Conservation (phyloP, 2,113 vertebrate species). For the Labrus mixtus region DNA sequence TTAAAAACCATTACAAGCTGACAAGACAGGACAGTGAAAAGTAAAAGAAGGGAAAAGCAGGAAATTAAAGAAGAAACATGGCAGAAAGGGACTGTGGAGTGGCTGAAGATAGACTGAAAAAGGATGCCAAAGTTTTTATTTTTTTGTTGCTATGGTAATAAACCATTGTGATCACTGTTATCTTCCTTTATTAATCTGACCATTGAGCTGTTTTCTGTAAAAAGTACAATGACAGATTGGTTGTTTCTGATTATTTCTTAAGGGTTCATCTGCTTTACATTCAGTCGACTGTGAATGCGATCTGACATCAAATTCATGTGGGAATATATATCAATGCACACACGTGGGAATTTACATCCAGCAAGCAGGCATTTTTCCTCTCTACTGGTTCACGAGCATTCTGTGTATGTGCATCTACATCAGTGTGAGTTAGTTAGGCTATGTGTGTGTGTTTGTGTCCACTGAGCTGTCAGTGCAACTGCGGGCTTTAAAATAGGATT, state of each 20-base stretch:
- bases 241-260: background rate
- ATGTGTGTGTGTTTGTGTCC: background rate
- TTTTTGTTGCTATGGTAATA: constrained; percentile 9
- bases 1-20: background rate
- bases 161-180: constrained; percentile 5
- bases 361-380: background rate
- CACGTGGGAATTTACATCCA: constrained; percentile 6
- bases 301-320: background rate
- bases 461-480: constrained; percentile 50
- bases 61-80: background rate
- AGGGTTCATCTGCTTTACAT: background rate
- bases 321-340: background rate
- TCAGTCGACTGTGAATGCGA: background rate
- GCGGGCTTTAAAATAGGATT: constrained; percentile 64
- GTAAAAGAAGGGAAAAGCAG: background rate
- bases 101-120: background rate
- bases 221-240: background rate
- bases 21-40: background rate
- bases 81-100: background rate
- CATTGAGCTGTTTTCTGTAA: background rate
- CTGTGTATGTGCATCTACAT: background rate
- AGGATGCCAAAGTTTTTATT: background rate
- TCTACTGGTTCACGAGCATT: background rate
- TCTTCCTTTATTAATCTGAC: background rate
- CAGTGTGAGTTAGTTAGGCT: background rate